Evolutionary conservation across 2,888 invertebrate genomes (phyloP), one percentile per base, ranked within the genome.

Genomic region (Phengaris alcon): DNA sequence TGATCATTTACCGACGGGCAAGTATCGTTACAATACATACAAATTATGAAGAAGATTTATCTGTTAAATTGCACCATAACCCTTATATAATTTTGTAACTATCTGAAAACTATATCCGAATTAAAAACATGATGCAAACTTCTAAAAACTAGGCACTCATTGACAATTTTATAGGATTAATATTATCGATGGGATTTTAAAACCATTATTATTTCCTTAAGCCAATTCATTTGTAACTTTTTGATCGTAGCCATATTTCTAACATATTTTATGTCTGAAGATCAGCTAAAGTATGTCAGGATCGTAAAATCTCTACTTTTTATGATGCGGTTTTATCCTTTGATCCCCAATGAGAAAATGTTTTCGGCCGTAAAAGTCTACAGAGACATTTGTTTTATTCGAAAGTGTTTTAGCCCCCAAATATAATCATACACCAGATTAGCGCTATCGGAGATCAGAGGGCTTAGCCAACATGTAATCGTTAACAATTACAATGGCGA

Each of bases 291-390:
- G 48, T 70, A 69, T 69, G 46, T 48, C 69, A 22, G 70, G 51
- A 48, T 15, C 70, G 70, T 70, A 70, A 70, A 69, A 48, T 22
- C 48, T 52, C 51, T 51, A 22, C 70, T 48, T 70, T 70, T 70
- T 70, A 70, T 70, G 70, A 48, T 70, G 48, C 15, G 51, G 48
- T 48, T 10, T 70, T 15, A 70, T 70, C 70, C 48, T 52, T 70
- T 70, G 51, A 70, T 48, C 70, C 70, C 70, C 70, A 48, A 51
- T 70, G 15, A 15, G 70, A 51, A 70, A 48, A 48, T 51, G 70
- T 70, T 64, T 64, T 35, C 22, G 64, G 64, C 15, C 12, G 64
- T 64, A 64, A 64, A 44, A 64, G 64, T 64, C 64, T 22, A 22
- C 59, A 35, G 35, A 35, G 35, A 35, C 2, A 13, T 64, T 59